These are phyloP conservation scores for Eupithecia abbreviata DNA, from an alignment of 2,888 invertebrate genomes.

Conservation along the genomic window DNA sequence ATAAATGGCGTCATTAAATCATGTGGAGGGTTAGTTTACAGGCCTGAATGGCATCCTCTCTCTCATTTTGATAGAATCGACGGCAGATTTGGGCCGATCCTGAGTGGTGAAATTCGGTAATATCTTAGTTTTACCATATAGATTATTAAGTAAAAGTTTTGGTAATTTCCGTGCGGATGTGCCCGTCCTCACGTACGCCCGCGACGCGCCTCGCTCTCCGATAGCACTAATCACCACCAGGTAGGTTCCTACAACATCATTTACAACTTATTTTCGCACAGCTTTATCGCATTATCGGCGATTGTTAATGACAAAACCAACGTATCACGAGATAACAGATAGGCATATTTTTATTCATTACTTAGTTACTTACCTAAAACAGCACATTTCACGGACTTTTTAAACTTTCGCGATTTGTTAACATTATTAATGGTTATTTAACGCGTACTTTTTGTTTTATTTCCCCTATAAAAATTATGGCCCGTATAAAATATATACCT, in stretches of 20 bases:
- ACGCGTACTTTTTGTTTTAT: too few relatives aligned
- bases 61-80: not conserved
- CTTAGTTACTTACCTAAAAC: not conserved
- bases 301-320: constrained; percentile 5
- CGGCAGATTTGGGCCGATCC: not conserved
- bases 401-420: too few relatives aligned
- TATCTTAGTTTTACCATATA: not conserved
- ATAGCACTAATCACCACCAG: constrained; percentile 39
- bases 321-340: not conserved
- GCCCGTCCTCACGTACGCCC: constrained; percentile 43
- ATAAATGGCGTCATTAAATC: not conserved
- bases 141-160: not conserved
- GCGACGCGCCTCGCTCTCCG: constrained; percentile 23
- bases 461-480: too few relatives aligned
- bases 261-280: constrained; percentile 45
- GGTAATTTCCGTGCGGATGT: constrained; percentile 32
- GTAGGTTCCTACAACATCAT: constrained; percentile 20
- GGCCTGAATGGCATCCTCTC: not conserved
- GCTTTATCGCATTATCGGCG: constrained; percentile 39
- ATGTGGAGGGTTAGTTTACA: not conserved
- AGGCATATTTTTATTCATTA: not conserved
- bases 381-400: not conserved
- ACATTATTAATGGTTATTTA: too few relatives aligned
- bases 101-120: not conserved
- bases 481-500: too few relatives aligned